Evolutionary conservation across 2,113 vertebrate genomes (phyloP), one percentile per base, ranked within the genome.

Genomic region (Hyla sarda): DNA sequence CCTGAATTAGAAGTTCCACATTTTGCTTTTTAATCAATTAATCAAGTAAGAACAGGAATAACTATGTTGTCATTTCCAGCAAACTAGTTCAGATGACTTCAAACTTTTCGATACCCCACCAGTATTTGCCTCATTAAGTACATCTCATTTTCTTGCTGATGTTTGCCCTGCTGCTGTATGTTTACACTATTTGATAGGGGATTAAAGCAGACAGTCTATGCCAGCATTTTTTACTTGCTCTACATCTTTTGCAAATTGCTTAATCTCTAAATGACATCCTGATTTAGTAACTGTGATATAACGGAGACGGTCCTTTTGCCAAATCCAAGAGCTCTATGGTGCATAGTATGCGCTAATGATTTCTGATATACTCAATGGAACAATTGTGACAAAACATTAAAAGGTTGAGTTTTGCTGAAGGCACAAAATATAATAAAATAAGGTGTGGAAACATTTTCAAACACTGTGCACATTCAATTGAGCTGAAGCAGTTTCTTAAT

Each of bases 61-160:
- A 79, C 52, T 37, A 32, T 79, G 32, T 52, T 32, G 50, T 54
- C 50, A 54, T 54, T 77, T 21, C 52, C n/a, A 56, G 52, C 32
- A 79, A 13, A 56, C 19, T 83, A 72, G 48, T 73, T 41, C 48
- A 37, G 82, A 54, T 30, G n/a, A 23, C 50, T 50, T 71, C 41
- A 73, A 84, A 84, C 7, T 74, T 74, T 60, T 28, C 48, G 32
- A 60, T 25, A 60, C 65, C 52, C 71, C 71, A 84, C 71, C 52
- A 84, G 65, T 76, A n/a, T 84, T 84, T 65, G 73, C 41, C 62
- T 75, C 52, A 62, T 84, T 84, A 84, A 60, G 72, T 84, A 32
- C 54, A 74, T 41, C 50, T 41, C 69, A 75, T 60, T 76, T 84
- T 83, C 82, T 75, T 83, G 82, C 69, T 74, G 82, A 73, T 73